Evolutionary conservation across 2,113 vertebrate genomes (phyloP), one percentile per base, ranked within the genome.

Genomic region (Zosterops japonicus): DNA sequence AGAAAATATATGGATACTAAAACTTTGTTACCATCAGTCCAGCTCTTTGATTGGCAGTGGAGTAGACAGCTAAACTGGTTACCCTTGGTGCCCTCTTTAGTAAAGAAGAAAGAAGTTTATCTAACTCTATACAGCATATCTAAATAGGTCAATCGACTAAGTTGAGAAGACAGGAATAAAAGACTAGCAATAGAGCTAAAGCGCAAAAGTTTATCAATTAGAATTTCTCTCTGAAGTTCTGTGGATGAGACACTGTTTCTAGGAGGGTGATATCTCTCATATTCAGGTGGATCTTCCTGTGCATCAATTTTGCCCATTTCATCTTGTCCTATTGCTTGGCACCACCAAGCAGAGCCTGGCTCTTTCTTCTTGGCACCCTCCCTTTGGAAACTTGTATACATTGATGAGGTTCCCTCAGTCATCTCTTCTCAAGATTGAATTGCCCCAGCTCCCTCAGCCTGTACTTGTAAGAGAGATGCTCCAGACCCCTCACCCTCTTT

Each of bases 231-330:
- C n/a, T n/a, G 22, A 24, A 31, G 14, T 83, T 64, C 35, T 3
- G 1, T 7, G 6, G 27, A 46, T 35, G 27, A n/a, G 31, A 18
- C 3, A 14, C 11, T 12, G 21, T 44, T 1, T 0, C 6, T 31
- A 71, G 22, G 46, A 60, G 36, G 8, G 19, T 35, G 8, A 39
- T 72, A 56, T 36, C 44, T 31, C 16, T 42, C 21, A 14, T 31
- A 31, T 36, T 21, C 25, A 36, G 44, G 14, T 59, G 22, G 17
- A 22, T 27, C 11, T 44, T 59, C 36, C 31, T 68, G 22, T 33
- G 8, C 27, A 36, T 21, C 21, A 11, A 5, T 59, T 67, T 59
- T 86, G 17, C 36, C 27, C 2, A 18, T 42, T 44, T 29, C 8
- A 31, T 44, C 44, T 52, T 36, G 8, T 35, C 24, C 42, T 42